Evolutionary conservation across 2,797 vertebrate species (phyloP), one percentile per base, ranked within the genome.

Genomic region (Ceryle rudis): DNA sequence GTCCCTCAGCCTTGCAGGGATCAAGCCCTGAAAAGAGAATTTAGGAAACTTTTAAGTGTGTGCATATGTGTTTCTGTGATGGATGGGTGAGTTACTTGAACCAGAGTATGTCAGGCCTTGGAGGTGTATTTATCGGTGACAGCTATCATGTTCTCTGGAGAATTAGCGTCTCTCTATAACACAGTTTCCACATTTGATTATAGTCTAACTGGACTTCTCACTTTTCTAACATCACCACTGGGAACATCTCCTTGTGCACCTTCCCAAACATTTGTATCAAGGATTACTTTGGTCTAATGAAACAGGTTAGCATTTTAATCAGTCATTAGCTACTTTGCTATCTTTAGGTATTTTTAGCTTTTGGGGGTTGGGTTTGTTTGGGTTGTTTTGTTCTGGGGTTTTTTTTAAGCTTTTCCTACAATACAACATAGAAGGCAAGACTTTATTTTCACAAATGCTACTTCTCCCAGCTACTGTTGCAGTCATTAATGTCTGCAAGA

Each of bases 1-100:
- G 71, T 39, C 67, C 57, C 61, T 80, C 84, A 64, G 74, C 54
- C 60, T 92, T 78, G 64, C 74, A 46, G 81, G 67, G 86, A 94
- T 71, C 81, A 64, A 67, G 72, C 84, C 71, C 83, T 42, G 81
- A 67, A 97, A 88, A 86, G 16, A 69, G 91, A 83, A 81, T 89
- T 83, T 66, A 64, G 73, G 84, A 28, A 58, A 44, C 58, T 91
- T 91, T 57, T 49, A 41, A 70, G 47, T 11, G n/a, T 15, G 15
- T 37, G 55, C 0, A 0, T 46, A 4, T 3, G 41, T 39, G 65
- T 17, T 51, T 14, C 14, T 57, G 78, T 81, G 83, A 81, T 67
- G 90, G 81, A 80, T 82, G 65, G 67, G 33, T 31, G 49, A 58
- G 49, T 92, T 95, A 85, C 93, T 79, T 81, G 92, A 97, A 94